Base-by-base conservation (phyloP, 1,140 invertebrate genomes). In the Tribolium madens region DNA sequence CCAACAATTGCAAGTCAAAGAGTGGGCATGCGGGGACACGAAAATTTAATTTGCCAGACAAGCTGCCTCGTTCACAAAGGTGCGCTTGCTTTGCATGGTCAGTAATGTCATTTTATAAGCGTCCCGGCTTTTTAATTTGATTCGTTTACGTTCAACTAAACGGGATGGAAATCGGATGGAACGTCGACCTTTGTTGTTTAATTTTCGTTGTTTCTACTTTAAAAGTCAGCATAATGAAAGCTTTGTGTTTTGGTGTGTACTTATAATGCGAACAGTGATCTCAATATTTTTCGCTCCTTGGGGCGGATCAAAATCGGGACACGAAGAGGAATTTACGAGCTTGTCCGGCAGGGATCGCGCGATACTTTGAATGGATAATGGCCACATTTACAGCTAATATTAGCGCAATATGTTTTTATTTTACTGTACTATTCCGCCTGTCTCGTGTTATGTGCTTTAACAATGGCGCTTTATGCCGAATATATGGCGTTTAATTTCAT, bases 41-140 rank as follows among this genome's bases (percentile, higher is more conserved):
- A 64, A 57, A 72, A 72, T 72, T 72, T 52, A 72, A 72, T 72
- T 72, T 72, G 70, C 70, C 70, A 48, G 70, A 50, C 70, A 72
- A 72, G 70, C 70, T 74, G 72, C 36, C 50, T 46, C 33, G 50
- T 60, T 57, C 72, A 74, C 72, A 74, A 57, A 74, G 50, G 53
- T 57, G 36, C 36, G 72, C 72, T 60, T 52, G 36, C 72, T 74
- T 74, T 74, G 50, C 72, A 74, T 74, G 50, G 53, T 60, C 50
- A 60, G 13, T 74, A 60, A 74, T 74, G 72, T 60, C 72, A 74
- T 74, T 74, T 74, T 74, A 74, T 60, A 74, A 74, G 46, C 72
- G 53, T 74, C 50, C 72, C 52, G 26, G 50, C 13, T 74, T 74
- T 74, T 74, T 74, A 74, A 74, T 74, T 74, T 74, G 53, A 57